Evolutionary conservation across 2,113 vertebrate species (phyloP).

Genomic region (Lagopus leucura): DNA sequence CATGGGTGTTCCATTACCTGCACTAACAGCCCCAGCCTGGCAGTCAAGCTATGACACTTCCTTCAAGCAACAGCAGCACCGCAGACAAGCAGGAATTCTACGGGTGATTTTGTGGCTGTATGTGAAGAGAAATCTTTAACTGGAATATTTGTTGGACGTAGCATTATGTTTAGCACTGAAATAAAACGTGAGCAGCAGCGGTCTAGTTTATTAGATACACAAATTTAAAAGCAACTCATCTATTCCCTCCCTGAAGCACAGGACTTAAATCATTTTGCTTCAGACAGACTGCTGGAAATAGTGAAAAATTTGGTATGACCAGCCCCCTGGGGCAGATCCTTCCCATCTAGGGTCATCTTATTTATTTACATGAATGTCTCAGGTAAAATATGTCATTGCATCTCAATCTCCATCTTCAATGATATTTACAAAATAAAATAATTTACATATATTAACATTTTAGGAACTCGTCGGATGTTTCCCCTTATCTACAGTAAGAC

Average conservation of each 20-base stretch:
- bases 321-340: not conserved
- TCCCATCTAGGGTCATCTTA: not conserved
- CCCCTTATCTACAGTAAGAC: not conserved
- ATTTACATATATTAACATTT: not conserved
- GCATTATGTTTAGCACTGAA: not conserved
- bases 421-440: not conserved
- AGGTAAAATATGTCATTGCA: not conserved
- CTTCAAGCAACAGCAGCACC: not conserved
- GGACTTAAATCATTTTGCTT: not conserved
- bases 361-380: not conserved
- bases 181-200: not conserved
- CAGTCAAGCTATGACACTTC: rapidly evolving
- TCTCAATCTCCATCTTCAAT: not conserved
- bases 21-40: not conserved
- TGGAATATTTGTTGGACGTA: not conserved
- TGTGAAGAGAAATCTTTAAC: not conserved
- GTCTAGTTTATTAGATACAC: not conserved
- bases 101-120: not conserved
- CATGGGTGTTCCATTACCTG: not conserved
- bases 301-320: not conserved
- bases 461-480: not conserved
- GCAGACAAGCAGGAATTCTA: not conserved
- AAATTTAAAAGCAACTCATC: not conserved
- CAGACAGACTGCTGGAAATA: not conserved
- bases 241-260: not conserved